Conservation (phyloP, 2,888 invertebrate genomes). For the Meandrusa payeni region DNA sequence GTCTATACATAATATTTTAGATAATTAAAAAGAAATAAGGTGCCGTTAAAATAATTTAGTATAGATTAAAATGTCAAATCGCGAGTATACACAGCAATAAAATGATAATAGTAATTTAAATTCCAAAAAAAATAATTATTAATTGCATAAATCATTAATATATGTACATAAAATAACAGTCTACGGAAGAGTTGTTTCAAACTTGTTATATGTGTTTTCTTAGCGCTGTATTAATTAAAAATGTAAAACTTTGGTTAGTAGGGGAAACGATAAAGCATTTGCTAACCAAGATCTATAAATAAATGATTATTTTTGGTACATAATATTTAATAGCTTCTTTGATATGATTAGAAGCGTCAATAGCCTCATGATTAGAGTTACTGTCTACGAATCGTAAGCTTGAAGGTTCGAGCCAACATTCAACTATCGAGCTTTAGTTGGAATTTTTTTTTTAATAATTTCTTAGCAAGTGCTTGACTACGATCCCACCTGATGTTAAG, state of each 20-base stretch:
- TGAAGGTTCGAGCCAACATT: too few relatives aligned
- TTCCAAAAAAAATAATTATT: constrained; percentile 13
- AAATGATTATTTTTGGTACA: too few relatives aligned
- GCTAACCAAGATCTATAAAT: too few relatives aligned
- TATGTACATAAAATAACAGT: constrained; percentile 7
- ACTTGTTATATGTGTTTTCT: constrained; percentile 4
- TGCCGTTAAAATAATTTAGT: constrained; percentile 15
- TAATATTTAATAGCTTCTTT: neutral
- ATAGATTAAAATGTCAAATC: constrained; percentile 16
- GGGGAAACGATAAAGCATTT: too few relatives aligned
- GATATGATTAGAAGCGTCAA: too few relatives aligned
- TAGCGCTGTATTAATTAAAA: constrained; percentile 13
- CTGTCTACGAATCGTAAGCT: too few relatives aligned
- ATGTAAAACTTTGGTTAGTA: constrained; percentile 9
- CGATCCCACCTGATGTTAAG: too few relatives aligned
- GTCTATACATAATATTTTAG: neutral
- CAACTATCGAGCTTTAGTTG: too few relatives aligned
- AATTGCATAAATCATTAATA: constrained; percentile 18
- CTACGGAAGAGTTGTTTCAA: constrained; percentile 3
- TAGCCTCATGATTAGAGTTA: too few relatives aligned
- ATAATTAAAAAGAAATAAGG: constrained; percentile 13
- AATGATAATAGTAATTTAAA: constrained; percentile 8
- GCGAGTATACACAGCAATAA: constrained; percentile 11
- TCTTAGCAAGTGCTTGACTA: too few relatives aligned
- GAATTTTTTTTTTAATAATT: too few relatives aligned